These are phyloP conservation scores for Hypotaenidia okinawae DNA, from an alignment of 2,797 vertebrate species.

Conservation along the genomic window DNA sequence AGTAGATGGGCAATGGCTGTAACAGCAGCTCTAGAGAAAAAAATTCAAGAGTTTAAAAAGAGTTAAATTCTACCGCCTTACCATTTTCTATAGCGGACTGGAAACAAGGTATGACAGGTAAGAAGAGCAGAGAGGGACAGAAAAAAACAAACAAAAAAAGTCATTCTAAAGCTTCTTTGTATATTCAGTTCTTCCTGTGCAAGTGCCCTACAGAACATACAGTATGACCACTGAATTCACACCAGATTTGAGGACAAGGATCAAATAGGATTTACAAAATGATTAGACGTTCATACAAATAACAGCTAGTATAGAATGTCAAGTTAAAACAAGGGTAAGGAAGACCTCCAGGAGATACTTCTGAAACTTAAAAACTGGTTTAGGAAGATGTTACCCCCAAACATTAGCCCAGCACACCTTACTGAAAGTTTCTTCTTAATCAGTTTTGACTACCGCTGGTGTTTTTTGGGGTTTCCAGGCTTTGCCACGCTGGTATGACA, in stretches of 20 bases:
- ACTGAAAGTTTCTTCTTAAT: not conserved
- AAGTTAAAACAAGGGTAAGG: not conserved
- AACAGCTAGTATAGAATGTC: not conserved
- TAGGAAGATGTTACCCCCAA: not conserved
- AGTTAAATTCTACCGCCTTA: not conserved
- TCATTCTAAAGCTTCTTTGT: no score
- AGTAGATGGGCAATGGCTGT: not conserved
- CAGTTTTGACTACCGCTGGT: not conserved
- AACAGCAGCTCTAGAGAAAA: not conserved
- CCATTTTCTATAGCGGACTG: not conserved
- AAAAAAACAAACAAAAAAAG: not conserved
- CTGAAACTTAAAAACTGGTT: not conserved
- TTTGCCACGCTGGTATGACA: not conserved
- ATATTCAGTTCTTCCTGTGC: no score
- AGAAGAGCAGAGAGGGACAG: not conserved
- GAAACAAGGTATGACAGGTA: not conserved
- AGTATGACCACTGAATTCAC: not conserved
- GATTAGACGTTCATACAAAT: not conserved
- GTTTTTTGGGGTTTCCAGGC: not conserved
- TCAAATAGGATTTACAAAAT: not conserved
- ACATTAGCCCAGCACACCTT: not conserved
- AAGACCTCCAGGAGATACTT: not conserved
- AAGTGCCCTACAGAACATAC: not conserved
- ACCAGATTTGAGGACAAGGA: not conserved
- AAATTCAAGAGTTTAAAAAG: not conserved